Percentiles rank a stretch among this genome's conserved stretches.
These are phyloP conservation scores for Homarus americanus DNA, from an alignment of 1,140 invertebrate genomes.

Conservation along the genomic window DNA sequence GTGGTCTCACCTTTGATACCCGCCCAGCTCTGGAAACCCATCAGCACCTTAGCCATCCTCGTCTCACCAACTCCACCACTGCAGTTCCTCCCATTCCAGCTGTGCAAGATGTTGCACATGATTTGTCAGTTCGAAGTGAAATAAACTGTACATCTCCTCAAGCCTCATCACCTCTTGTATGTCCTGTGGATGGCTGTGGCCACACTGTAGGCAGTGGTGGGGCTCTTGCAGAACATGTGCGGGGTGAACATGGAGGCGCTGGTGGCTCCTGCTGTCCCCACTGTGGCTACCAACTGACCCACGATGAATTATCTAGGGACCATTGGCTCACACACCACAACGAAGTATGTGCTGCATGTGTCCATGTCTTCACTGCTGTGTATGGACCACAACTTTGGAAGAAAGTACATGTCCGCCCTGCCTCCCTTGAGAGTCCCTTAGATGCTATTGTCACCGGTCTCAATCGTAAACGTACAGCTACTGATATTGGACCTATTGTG, in stretches of 20 bases:
- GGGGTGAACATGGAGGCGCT: slow-evolving; percentile 76
- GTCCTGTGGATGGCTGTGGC: slow-evolving; percentile 76
- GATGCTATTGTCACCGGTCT: slow-evolving; percentile 66
- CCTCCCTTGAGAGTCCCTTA: slow-evolving; percentile 57
- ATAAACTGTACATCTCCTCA: slow-evolving; percentile 76
- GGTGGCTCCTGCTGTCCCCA: slow-evolving; percentile 77
- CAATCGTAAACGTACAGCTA: slow-evolving; percentile 60
- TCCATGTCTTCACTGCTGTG: slow-evolving; percentile 76
- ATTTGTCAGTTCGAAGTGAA: slow-evolving; percentile 50
- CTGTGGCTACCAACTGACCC: slow-evolving; percentile 76
- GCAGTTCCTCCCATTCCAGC: slow-evolving; percentile 78
- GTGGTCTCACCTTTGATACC: slow-evolving; percentile 72
- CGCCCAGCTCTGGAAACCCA: slow-evolving; percentile 71
- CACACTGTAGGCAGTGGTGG: slow-evolving; percentile 77
- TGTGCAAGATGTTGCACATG: slow-evolving; percentile 80
- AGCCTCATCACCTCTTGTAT: slow-evolving; percentile 77
- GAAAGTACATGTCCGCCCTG: slow-evolving; percentile 62
- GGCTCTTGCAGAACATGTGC: slow-evolving; percentile 76
- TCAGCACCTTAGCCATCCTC: slow-evolving; percentile 68
- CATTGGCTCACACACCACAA: slow-evolving; percentile 77
- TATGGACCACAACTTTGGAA: slow-evolving; percentile 76
- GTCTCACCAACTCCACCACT: slow-evolving; percentile 75
- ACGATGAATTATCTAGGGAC: slow-evolving; percentile 74
- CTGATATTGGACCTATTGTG: slow-evolving; percentile 22
- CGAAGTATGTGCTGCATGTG: slow-evolving; percentile 76